Percentiles rank a stretch among this genome's conserved stretches.
Conservation (phyloP, 2,888 invertebrate genomes). For the Apotomis turbidana region DNA sequence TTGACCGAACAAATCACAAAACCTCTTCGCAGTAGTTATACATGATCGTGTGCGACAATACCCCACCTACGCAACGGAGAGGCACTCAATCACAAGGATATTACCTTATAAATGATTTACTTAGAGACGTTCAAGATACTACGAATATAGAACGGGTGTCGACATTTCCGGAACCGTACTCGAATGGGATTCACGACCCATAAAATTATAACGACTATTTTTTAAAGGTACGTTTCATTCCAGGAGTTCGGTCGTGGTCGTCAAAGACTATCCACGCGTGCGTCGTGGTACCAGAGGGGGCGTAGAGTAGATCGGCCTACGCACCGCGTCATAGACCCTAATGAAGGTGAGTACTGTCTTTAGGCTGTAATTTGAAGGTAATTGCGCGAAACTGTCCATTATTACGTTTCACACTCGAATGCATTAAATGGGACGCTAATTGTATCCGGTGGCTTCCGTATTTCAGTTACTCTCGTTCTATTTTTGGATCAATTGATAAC, state of each 20-base stretch:
- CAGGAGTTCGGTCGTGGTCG: conserved; percentile 66
- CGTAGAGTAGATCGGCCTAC: conserved; percentile 70
- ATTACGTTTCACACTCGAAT: not conserved
- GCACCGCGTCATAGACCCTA: conserved; percentile 74
- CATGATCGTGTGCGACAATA: not conserved
- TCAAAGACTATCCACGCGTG: conserved; percentile 56
- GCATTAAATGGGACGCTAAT: too few species aligned
- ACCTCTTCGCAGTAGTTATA: not conserved
- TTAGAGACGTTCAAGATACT: conserved; percentile 10
- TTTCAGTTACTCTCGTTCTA: too few species aligned
- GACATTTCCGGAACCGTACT: conserved; percentile 7
- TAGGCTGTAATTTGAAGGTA: not conserved
- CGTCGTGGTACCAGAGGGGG: conserved; percentile 71
- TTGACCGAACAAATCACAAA: too few species aligned
- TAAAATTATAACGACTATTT: conserved; percentile 28
- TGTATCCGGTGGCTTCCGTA: too few species aligned
- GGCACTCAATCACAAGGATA: conserved; percentile 4
- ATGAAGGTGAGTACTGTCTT: conserved; percentile 60
- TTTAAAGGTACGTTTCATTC: conserved; percentile 40
- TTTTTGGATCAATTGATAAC: too few species aligned
- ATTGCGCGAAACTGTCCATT: not conserved
- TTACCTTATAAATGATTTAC: conserved; percentile 24
- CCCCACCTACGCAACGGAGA: conserved; percentile 4
- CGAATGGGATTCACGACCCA: conserved; percentile 17
- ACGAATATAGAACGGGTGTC: conserved; percentile 21